These are phyloP conservation scores for Zosterops japonicus DNA, from an alignment of 2,113 vertebrate genomes.

Conservation along the genomic window DNA sequence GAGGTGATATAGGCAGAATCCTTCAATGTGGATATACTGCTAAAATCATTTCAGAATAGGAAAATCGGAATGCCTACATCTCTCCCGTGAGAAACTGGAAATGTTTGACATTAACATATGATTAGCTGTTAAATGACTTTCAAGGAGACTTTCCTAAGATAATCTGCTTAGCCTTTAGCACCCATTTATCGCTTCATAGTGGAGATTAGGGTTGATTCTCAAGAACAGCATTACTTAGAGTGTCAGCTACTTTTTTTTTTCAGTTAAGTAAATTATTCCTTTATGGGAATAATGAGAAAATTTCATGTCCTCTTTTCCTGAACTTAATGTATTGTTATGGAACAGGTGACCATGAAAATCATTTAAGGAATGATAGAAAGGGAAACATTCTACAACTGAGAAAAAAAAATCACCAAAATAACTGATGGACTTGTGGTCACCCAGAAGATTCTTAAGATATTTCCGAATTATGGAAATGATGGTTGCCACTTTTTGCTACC, in stretches of 20 bases:
- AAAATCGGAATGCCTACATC: neutral
- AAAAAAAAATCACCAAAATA: neutral
- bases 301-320: neutral
- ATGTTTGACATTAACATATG: constrained; percentile 24
- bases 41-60: neutral
- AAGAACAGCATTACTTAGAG: constrained; percentile 21
- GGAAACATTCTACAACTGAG: neutral
- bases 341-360: neutral
- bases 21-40: neutral
- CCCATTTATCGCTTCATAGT: constrained; percentile 33
- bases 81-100: neutral
- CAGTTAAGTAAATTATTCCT: constrained; percentile 38
- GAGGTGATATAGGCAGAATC: neutral
- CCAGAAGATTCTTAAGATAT: neutral
- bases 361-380: neutral
- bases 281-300: neutral
- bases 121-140: constrained; percentile 50
- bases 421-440: neutral
- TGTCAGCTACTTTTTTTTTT: neutral
- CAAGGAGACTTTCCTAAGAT: constrained; percentile 30
- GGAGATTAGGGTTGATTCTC: constrained; percentile 14
- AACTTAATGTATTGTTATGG: neutral
- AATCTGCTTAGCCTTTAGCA: constrained; percentile 60
- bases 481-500: neutral
- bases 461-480: neutral